Evolutionary conservation across 2,888 invertebrate genomes (phyloP).

Genomic region (Anticlea derivata): DNA sequence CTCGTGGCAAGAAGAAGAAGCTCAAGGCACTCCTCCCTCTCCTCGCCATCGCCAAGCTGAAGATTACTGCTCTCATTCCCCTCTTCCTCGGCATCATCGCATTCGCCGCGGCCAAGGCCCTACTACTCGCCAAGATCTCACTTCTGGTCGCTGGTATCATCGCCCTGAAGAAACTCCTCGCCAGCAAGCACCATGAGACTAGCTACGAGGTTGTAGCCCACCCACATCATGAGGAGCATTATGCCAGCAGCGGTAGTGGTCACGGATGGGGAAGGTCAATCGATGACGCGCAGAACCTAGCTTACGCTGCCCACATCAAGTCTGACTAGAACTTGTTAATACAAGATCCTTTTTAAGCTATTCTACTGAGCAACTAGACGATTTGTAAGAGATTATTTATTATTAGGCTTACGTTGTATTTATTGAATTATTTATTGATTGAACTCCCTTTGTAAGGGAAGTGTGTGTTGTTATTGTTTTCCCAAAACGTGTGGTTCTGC

Average conservation of each 20-base stretch:
- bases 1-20: conserved; percentile 92
- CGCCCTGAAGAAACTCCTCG: conserved; percentile 87
- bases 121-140: conserved; percentile 92
- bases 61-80: conserved; percentile 90
- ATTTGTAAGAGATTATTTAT: conserved; percentile 49
- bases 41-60: conserved; percentile 90
- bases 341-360: conserved; percentile 42
- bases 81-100: conserved; percentile 89
- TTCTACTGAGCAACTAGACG: conserved; percentile 15
- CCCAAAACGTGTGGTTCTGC: conserved; percentile 69
- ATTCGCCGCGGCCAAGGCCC: conserved; percentile 92
- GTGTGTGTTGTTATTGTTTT: conserved; percentile 70
- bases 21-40: conserved; percentile 90
- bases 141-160: conserved; percentile 90
- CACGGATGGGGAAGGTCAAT: conserved; percentile 87
- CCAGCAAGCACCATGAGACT: conserved; percentile 86
- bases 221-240: conserved; percentile 84
- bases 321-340: conserved; percentile 55
- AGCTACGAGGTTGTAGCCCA: conserved; percentile 91
- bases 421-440: conserved; percentile 67
- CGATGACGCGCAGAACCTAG: conserved; percentile 82
- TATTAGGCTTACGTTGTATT: conserved; percentile 72
- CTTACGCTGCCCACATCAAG: conserved; percentile 83
- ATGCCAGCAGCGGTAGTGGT: conserved; percentile 72
- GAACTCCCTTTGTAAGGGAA: conserved; percentile 68